Evolutionary conservation across 2,113 vertebrate genomes (phyloP).

Genomic region (Oreochromis spilurus): DNA sequence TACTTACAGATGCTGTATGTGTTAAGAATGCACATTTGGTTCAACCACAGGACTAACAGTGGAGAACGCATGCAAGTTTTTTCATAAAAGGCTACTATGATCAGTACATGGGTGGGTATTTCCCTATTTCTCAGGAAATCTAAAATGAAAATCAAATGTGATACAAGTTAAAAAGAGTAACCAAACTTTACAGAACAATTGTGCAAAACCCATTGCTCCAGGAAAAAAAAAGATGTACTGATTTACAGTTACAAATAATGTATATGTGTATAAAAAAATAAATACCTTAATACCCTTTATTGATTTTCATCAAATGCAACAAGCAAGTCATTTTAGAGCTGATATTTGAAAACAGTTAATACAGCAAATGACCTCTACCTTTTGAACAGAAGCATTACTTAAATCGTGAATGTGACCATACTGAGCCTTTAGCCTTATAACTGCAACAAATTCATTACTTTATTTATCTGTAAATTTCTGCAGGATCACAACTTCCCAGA

Average conservation of each 20-base stretch:
- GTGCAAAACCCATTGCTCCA: accelerated
- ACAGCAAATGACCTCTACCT: neutral
- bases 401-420: neutral
- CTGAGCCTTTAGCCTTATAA: accelerated
- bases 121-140: neutral
- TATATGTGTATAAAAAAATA: neutral
- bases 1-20: neutral
- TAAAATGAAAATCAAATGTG: neutral
- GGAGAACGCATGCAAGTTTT: neutral
- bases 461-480: neutral
- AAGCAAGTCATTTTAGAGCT: neutral
- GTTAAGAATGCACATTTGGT: neutral
- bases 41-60: neutral
- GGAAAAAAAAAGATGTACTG: neutral
- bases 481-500: neutral
- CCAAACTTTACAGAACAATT: neutral
- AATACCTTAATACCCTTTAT: neutral
- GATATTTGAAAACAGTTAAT: neutral
- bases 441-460: neutral
- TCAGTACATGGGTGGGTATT: neutral
- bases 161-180: neutral
- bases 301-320: neutral
- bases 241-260: neutral
- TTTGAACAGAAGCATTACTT: neutral
- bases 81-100: neutral